phyloP scores from a whole-genome alignment of 2,797 vertebrate species.

The Trachurus trachurus region DNA sequence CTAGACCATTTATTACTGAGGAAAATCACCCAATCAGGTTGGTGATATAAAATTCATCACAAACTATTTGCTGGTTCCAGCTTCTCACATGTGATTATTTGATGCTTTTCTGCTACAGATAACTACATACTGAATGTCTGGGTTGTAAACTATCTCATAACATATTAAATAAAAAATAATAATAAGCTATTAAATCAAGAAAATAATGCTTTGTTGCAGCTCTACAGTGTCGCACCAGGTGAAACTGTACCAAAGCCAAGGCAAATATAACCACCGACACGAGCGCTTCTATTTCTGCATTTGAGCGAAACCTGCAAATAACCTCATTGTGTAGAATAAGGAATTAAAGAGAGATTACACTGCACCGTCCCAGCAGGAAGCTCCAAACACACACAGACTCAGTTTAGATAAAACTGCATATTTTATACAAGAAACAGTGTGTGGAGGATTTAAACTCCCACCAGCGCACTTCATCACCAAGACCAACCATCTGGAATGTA shows the following conservation, averaged over 20 bases:
- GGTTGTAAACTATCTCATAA: not conserved
- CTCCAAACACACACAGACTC: conserved; percentile 15
- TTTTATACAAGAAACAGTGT: conserved; percentile 8
- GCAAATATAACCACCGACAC: conserved; percentile 12
- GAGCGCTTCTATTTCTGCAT: not conserved
- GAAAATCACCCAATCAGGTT: too few species aligned
- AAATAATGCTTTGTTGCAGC: not conserved
- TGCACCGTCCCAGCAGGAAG: conserved; percentile 16
- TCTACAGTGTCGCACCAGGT: not conserved
- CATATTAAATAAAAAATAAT: not conserved
- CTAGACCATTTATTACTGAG: too few species aligned
- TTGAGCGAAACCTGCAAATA: conserved; percentile 40
- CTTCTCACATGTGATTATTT: not conserved
- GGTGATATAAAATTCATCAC: not conserved
- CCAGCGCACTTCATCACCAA: conserved; percentile 36
- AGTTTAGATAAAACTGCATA: conserved; percentile 21
- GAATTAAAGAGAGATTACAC: conserved; percentile 28
- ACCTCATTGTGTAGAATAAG: conserved; percentile 24
- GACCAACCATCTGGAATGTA: conserved; percentile 64
- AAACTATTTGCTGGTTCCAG: not conserved
- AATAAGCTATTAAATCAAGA: not conserved
- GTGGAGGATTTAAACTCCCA: conserved; percentile 42
- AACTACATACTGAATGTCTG: not conserved
- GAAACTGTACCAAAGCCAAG: conserved; percentile 23
- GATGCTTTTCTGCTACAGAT: not conserved